A percentile compares a stretch with the other conserved stretches of the same genome.
phyloP scores from a whole-genome alignment of 92 coral and sea anemone species.

The Parazoanthus swiftii region DNA sequence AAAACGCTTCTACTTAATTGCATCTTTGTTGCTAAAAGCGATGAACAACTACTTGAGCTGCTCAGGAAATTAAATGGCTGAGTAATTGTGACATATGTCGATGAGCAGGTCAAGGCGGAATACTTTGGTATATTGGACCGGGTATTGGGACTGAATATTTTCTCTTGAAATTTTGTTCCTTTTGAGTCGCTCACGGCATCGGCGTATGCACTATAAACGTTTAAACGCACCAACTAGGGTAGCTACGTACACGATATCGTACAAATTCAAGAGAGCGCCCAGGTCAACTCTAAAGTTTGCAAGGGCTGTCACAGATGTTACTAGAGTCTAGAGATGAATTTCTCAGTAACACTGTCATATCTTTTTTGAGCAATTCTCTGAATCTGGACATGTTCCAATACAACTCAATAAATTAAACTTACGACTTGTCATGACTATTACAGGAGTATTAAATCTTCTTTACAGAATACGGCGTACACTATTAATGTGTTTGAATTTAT shows the following conservation, averaged over 20 bases:
- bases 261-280: not conserved
- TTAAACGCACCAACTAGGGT: not conserved
- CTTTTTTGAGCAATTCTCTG: constrained; percentile 1
- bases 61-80: not conserved
- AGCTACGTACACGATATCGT: not conserved
- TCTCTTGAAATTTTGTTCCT: not conserved
- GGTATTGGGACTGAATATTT: constrained; percentile 3
- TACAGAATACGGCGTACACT: not conserved
- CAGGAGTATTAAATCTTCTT: not conserved
- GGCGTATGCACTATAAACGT: not conserved
- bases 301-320: not conserved
- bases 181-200: not conserved
- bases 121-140: constrained; percentile 22
- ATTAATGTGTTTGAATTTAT: not conserved
- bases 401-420: not conserved
- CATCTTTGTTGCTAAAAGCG: not conserved
- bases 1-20: not conserved
- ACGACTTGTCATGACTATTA: not conserved
- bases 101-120: not conserved
- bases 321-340: not conserved
- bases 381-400: not conserved
- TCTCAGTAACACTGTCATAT: not conserved
- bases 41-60: not conserved
- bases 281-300: not conserved
- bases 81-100: not conserved